Conservation (phyloP, 2,113 vertebrate species). For the Rattus rattus region DNA sequence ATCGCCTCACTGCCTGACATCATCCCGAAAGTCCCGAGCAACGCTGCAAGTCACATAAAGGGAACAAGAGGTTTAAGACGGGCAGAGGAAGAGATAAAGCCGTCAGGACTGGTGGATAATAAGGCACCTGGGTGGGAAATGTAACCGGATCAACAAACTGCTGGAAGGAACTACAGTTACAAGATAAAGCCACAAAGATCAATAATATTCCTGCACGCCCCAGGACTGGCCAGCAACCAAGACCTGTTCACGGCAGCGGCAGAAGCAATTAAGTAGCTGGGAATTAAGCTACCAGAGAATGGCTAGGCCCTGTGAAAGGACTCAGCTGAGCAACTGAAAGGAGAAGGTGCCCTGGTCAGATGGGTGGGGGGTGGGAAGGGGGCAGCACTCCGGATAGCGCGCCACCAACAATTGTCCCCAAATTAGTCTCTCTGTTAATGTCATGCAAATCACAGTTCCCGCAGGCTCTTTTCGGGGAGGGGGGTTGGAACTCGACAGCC, state of each 20-base stretch:
- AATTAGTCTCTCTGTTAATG: accelerated
- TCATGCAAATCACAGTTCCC: not conserved
- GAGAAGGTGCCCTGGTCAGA: not conserved
- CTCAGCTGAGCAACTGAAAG: not conserved
- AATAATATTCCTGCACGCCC: accelerated
- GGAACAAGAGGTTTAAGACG: not conserved
- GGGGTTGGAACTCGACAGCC: not conserved
- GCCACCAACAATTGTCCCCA: not conserved
- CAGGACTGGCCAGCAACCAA: not conserved
- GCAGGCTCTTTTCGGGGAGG: not conserved
- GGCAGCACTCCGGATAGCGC: not conserved
- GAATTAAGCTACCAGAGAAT: not conserved
- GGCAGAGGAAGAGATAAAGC: not conserved
- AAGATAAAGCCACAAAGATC: not conserved
- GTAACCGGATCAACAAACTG: accelerated
- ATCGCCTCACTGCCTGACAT: accelerated
- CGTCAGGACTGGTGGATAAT: accelerated
- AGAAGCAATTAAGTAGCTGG: not conserved
- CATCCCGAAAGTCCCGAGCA: not conserved
- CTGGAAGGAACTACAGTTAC: accelerated
- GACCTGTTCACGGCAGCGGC: accelerated
- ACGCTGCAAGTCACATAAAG: accelerated
- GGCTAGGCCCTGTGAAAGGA: not conserved
- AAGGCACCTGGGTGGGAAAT: not conserved
- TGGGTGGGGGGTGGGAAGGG: accelerated